Conservation (phyloP, 2,888 invertebrate genomes). For the Terebella lapidaria region DNA sequence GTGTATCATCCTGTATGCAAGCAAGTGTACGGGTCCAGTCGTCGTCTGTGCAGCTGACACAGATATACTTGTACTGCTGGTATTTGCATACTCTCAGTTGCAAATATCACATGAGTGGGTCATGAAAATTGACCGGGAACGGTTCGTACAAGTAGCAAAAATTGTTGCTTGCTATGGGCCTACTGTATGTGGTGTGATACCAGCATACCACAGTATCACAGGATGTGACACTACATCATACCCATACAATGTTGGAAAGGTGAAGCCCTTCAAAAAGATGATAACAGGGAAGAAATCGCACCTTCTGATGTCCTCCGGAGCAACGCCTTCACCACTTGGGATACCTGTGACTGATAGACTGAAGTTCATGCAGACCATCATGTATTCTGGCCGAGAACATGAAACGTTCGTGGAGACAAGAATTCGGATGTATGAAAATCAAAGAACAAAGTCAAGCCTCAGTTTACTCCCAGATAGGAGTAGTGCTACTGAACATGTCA, state of each 20-base stretch:
- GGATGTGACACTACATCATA: not conserved
- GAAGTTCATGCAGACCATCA: not conserved
- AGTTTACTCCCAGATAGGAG: too few species aligned
- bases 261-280: not conserved
- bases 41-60: not conserved
- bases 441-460: too few species aligned
- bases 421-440: not conserved
- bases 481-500: too few species aligned
- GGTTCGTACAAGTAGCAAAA: too few species aligned
- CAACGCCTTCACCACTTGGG: not conserved
- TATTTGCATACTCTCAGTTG: not conserved
- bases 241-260: not conserved
- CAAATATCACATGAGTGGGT: not conserved
- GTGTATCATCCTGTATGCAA: not conserved
- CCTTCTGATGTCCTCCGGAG: not conserved
- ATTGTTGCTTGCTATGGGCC: too few species aligned
- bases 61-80: not conserved
- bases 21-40: not conserved
- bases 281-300: not conserved
- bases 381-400: not conserved
- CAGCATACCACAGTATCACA: not conserved
- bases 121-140: too few species aligned
- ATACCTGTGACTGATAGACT: not conserved
- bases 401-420: not conserved
- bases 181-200: not conserved